Evolutionary conservation across 2,888 invertebrate genomes (phyloP).

Genomic region (Eurytoma californica): DNA sequence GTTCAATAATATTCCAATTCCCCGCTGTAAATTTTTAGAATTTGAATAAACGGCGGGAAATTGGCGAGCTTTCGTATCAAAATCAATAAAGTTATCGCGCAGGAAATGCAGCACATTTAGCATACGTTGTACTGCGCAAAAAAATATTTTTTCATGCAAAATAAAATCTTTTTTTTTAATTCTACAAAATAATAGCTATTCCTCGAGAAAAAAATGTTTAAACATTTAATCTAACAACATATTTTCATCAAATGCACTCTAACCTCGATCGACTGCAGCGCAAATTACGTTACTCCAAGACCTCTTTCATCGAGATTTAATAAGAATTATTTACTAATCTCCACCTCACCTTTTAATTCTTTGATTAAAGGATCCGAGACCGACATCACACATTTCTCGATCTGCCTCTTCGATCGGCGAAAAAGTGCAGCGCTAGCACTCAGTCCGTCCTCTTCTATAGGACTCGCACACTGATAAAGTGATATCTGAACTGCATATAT

Average conservation of each 20-base stretch:
- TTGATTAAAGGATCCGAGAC: slow-evolving; percentile 79
- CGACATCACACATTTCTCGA: slow-evolving; percentile 75
- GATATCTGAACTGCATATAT: too few species aligned
- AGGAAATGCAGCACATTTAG: neutral
- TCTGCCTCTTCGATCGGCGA: slow-evolving; percentile 1
- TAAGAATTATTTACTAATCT: slow-evolving; percentile 10
- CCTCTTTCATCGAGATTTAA: neutral
- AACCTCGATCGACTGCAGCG: neutral
- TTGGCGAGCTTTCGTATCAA: neutral
- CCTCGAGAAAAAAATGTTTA: neutral
- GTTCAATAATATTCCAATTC: slow-evolving; percentile 6
- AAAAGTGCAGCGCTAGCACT: neutral
- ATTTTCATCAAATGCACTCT: neutral
- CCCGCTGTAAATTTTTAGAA: slow-evolving; percentile 3
- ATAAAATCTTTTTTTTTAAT: neutral
- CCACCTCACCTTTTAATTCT: slow-evolving; percentile 77
- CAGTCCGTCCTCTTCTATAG: neutral
- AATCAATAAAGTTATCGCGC: slow-evolving; percentile 32
- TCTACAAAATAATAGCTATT: neutral
- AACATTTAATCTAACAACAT: neutral
- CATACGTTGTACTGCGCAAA: neutral
- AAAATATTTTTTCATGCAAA: neutral
- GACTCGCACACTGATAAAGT: too few species aligned
- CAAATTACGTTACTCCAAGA: neutral
- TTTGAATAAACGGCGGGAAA: slow-evolving; percentile 34